Percentiles rank a stretch among this genome's conserved stretches.
These are phyloP conservation scores for Bombylius major DNA, from an alignment of 2,888 invertebrate species.

Conservation along the genomic window DNA sequence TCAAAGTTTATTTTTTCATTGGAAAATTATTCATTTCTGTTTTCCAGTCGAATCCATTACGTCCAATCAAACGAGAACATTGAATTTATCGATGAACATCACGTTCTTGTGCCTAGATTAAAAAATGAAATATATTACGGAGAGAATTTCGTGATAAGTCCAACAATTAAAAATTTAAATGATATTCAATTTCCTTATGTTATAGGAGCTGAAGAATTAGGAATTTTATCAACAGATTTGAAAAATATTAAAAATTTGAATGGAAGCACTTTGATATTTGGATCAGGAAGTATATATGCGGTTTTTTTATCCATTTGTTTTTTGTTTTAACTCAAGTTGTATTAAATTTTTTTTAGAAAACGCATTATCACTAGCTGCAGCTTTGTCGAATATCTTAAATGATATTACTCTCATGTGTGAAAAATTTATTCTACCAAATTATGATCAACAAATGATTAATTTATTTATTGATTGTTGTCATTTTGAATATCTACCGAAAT, in stretches of 20 bases:
- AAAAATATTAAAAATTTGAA: not conserved
- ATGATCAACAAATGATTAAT: constrained; percentile 1
- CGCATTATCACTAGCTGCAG: not conserved
- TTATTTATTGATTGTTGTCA: not conserved
- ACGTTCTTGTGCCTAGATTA: too few relatives aligned
- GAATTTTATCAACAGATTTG: constrained; percentile 1
- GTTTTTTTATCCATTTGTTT: too few relatives aligned
- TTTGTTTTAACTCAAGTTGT: not conserved
- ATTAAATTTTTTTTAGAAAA: not conserved
- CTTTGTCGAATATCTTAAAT: not conserved
- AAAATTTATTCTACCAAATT: not conserved
- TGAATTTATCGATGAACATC: not conserved
- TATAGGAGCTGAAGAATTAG: not conserved
- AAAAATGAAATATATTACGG: not conserved
- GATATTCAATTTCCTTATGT: not conserved
- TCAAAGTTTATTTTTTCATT: too few relatives aligned
- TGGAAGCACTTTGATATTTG: not conserved
- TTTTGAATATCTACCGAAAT: not conserved
- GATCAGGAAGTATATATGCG: not conserved
- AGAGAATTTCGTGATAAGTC: not conserved
- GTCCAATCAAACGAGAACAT: not conserved
- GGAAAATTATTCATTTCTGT: too few relatives aligned
- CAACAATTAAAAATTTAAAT: not conserved
- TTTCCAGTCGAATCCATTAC: not conserved
- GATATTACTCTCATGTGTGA: not conserved